Evolutionary conservation across 2,113 vertebrate genomes (phyloP).

Genomic region (Phylloscopus whistleri): DNA sequence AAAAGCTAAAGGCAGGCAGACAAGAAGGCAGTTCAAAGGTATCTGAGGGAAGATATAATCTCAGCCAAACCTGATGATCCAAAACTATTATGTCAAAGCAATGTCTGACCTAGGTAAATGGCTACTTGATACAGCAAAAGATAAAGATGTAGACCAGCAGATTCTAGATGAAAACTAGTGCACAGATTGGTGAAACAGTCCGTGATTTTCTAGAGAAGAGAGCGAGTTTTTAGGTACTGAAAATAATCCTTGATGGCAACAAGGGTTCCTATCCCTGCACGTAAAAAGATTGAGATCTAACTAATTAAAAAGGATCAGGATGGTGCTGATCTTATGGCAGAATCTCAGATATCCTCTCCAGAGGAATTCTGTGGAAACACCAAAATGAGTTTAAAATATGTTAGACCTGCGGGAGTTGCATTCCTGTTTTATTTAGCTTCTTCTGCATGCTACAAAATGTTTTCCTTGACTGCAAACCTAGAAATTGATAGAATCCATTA

Average conservation of each 20-base stretch:
- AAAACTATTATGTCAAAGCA: background rate
- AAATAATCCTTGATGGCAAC: background rate
- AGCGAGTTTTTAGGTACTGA: background rate
- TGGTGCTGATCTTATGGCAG: background rate
- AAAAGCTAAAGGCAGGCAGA: background rate
- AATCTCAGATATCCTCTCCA: background rate
- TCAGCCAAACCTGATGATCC: background rate
- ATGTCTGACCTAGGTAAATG: background rate
- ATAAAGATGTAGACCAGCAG: background rate
- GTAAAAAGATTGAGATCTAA: background rate
- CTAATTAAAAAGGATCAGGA: background rate
- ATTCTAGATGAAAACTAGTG: background rate
- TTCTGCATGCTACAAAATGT: background rate
- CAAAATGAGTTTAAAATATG: background rate
- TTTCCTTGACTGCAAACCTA: background rate
- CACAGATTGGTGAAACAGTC: background rate
- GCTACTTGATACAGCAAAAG: background rate
- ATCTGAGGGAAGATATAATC: background rate
- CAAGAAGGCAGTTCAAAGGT: background rate
- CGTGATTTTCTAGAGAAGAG: background rate
- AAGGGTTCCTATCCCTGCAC: background rate
- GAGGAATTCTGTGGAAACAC: background rate
- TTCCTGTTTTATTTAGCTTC: background rate
- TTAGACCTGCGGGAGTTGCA: background rate
- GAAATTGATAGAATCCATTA: background rate